These are phyloP conservation scores for Ptiloglossa arizonensis DNA, from an alignment of 1,140 invertebrate genomes.

Conservation along the genomic window DNA sequence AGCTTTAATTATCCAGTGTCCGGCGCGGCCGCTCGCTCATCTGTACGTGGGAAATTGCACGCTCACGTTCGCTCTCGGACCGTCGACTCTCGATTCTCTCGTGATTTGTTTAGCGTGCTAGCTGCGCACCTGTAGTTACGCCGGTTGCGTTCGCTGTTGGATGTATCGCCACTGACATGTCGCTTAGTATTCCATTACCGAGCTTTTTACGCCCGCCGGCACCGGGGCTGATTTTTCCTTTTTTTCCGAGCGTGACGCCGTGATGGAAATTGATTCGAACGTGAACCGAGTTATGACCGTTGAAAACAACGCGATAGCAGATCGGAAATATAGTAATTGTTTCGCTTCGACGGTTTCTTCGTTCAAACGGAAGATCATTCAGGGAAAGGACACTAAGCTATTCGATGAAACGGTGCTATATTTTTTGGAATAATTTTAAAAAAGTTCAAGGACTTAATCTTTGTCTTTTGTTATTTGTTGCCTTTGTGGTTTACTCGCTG, in stretches of 20 bases:
- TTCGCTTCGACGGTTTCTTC: too few relatives aligned
- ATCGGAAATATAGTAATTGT: not conserved
- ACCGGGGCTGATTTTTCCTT: not conserved
- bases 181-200: slow-evolving; percentile 44
- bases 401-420: too few relatives aligned
- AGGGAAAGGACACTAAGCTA: too few relatives aligned
- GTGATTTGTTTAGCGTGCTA: slow-evolving; percentile 43
- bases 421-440: too few relatives aligned
- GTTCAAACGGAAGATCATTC: too few relatives aligned
- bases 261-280: slow-evolving; percentile 29
- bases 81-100: not conserved
- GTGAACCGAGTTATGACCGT: not conserved
- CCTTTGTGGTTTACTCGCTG: too few relatives aligned
- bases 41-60: slow-evolving; percentile 41
- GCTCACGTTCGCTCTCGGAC: not conserved
- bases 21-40: slow-evolving; percentile 1
- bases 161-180: slow-evolving; percentile 15
- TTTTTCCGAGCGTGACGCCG: not conserved
- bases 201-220: not conserved
- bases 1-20: slow-evolving; percentile 71
- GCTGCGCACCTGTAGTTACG: slow-evolving; percentile 47
- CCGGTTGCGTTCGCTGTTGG: slow-evolving; percentile 37
- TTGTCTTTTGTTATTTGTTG: too few relatives aligned
- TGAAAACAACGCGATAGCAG: not conserved
- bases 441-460: too few relatives aligned